These are phyloP conservation scores for Drymonia ruficornis DNA, from an alignment of 2,888 invertebrate genomes.

Conservation along the genomic window DNA sequence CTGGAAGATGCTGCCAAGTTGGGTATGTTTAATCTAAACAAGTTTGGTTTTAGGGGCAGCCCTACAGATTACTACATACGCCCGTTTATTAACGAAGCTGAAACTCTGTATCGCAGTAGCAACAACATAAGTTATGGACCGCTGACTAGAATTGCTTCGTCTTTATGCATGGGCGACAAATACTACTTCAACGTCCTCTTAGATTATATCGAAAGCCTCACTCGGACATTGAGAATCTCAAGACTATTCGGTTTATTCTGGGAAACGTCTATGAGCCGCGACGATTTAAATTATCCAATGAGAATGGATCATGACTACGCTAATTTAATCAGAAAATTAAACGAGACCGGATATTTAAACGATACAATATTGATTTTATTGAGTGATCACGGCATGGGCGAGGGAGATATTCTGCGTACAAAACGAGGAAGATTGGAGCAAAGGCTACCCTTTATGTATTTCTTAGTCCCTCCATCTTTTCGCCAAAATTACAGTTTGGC, in stretches of 20 bases:
- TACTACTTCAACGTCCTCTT: constrained; percentile 87
- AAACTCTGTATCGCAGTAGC: constrained; percentile 6
- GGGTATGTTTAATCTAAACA: constrained; percentile 55
- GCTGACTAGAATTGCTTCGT: no score
- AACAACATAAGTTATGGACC: no score
- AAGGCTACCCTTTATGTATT: constrained; percentile 90
- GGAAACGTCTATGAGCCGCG: constrained; percentile 91
- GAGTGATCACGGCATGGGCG: constrained; percentile 94
- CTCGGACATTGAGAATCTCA: constrained; percentile 76
- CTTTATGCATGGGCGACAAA: constrained; percentile 46
- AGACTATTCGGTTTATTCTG: constrained; percentile 92
- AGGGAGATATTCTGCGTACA: constrained; percentile 89
- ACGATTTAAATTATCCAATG: constrained; percentile 90
- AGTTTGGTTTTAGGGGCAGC: constrained; percentile 79
- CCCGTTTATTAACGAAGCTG: constrained; percentile 86
- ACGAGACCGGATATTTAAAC: constrained; percentile 79
- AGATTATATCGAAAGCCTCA: constrained; percentile 87
- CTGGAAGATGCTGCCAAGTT: constrained; percentile 84
- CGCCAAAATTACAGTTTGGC: constrained; percentile 83
- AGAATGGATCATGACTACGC: constrained; percentile 87
- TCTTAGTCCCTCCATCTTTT: constrained; percentile 89
- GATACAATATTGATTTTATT: constrained; percentile 88
- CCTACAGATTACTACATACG: constrained; percentile 93
- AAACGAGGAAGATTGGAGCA: constrained; percentile 93
- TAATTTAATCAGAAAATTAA: constrained; percentile 79